Conservation (phyloP, 1,140 invertebrate species). For the Oncopodura yosiiana region DNA sequence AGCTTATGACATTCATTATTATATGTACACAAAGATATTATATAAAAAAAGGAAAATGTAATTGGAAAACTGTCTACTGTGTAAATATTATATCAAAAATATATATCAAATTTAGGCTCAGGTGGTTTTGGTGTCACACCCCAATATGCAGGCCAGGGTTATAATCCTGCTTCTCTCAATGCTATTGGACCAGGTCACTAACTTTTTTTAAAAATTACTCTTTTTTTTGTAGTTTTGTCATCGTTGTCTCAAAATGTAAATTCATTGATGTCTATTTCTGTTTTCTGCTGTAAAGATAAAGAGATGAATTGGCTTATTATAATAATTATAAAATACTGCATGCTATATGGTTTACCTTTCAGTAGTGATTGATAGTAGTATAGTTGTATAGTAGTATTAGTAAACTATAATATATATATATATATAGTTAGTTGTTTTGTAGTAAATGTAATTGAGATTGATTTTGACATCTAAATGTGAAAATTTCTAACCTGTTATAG, state of each 20-base stretch:
- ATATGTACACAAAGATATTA: too few species aligned
- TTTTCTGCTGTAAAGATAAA: too few species aligned
- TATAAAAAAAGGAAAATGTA: too few species aligned
- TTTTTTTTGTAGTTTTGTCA: neutral
- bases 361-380: too few species aligned
- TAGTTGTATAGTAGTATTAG: too few species aligned
- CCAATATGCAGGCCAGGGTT: constrained; percentile 30
- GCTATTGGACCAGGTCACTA: constrained; percentile 36
- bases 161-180: constrained; percentile 36
- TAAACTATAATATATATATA: too few species aligned
- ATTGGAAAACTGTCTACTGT: neutral
- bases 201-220: constrained; percentile 2
- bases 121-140: constrained; percentile 34
- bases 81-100: neutral
- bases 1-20: too few species aligned
- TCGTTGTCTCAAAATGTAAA: too few species aligned
- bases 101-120: constrained; percentile 35
- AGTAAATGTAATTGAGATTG: neutral
- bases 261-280: too few species aligned
- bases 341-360: too few species aligned
- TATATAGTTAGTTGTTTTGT: neutral
- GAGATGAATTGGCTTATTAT: too few species aligned
- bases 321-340: too few species aligned
- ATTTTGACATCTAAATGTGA: neutral
- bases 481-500: neutral